Evolutionary conservation across 2,113 vertebrate genomes (phyloP).

Genomic region (Aleadryas rufinucha): DNA sequence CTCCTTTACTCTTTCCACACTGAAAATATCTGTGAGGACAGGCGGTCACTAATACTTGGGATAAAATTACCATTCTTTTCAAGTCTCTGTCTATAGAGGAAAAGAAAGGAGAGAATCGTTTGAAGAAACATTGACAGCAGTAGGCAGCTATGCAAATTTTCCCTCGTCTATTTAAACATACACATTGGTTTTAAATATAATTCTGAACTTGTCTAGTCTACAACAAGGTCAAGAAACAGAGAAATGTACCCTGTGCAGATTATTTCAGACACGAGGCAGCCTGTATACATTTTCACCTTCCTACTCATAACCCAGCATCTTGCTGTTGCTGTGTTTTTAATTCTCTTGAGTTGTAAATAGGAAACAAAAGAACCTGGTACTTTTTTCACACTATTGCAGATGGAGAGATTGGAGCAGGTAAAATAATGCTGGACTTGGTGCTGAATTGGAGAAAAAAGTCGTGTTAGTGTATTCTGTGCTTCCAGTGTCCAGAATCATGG

Average conservation of each 20-base stretch:
- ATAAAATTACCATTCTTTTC: conserved; percentile 41
- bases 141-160: conserved; percentile 34
- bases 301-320: conserved; percentile 26
- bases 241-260: conserved; percentile 23
- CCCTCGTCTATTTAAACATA: conserved; percentile 19
- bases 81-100: not conserved
- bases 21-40: conserved; percentile 27
- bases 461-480: not conserved
- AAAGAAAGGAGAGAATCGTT: not conserved
- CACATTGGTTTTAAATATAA: conserved; percentile 47
- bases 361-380: not conserved
- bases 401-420: not conserved
- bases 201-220: conserved; percentile 26
- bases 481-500: not conserved
- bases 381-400: not conserved
- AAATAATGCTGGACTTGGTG: not conserved
- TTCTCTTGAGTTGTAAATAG: conserved; percentile 2
- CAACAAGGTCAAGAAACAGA: conserved; percentile 47
- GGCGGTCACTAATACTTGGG: not conserved
- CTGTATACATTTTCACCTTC: conserved; percentile 61
- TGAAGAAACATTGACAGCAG: conserved; percentile 16
- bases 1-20: not conserved
- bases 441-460: not conserved
- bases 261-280: conserved; percentile 29
- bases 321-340: conserved; percentile 16